Conservation (phyloP, 2,888 invertebrate species). For the Diloba caeruleocephala region DNA sequence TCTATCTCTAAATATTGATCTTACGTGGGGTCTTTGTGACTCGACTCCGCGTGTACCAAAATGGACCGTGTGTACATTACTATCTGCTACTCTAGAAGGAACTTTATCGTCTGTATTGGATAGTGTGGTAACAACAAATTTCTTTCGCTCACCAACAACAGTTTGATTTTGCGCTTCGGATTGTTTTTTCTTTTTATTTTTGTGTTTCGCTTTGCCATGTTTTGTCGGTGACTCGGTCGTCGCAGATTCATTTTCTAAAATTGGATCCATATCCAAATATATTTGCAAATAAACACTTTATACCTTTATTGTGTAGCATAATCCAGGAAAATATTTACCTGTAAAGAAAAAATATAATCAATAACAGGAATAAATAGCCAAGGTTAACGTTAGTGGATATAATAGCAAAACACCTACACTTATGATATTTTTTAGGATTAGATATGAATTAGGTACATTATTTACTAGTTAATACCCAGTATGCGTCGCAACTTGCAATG, state of each 20-base stretch:
- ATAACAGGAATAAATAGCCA: not conserved
- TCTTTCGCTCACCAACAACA: slow-evolving; percentile 81
- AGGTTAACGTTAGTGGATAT: not conserved
- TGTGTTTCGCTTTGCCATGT: slow-evolving; percentile 81
- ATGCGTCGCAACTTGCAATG: no score
- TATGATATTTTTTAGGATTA: no score
- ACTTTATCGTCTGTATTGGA: slow-evolving; percentile 75
- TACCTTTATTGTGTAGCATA: slow-evolving; percentile 76
- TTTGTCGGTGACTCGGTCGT: slow-evolving; percentile 78
- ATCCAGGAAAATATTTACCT: slow-evolving; percentile 72
- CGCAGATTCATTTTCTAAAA: slow-evolving; percentile 86
- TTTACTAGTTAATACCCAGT: no score
- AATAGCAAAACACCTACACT: not conserved
- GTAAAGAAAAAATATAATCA: slow-evolving; percentile 62
- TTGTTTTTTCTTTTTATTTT: slow-evolving; percentile 82
- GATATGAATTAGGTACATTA: no score
- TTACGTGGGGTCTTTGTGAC: slow-evolving; percentile 82
- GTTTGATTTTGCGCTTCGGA: slow-evolving; percentile 75
- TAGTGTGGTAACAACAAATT: slow-evolving; percentile 83
- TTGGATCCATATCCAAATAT: slow-evolving; percentile 82
- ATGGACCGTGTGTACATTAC: slow-evolving; percentile 85
- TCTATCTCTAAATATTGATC: slow-evolving; percentile 83
- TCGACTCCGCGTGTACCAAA: slow-evolving; percentile 85
- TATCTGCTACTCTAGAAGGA: slow-evolving; percentile 73
- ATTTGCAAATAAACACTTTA: slow-evolving; percentile 58